phyloP scores from a whole-genome alignment of 2,113 vertebrate genomes.

The Opisthocomus hoazin region DNA sequence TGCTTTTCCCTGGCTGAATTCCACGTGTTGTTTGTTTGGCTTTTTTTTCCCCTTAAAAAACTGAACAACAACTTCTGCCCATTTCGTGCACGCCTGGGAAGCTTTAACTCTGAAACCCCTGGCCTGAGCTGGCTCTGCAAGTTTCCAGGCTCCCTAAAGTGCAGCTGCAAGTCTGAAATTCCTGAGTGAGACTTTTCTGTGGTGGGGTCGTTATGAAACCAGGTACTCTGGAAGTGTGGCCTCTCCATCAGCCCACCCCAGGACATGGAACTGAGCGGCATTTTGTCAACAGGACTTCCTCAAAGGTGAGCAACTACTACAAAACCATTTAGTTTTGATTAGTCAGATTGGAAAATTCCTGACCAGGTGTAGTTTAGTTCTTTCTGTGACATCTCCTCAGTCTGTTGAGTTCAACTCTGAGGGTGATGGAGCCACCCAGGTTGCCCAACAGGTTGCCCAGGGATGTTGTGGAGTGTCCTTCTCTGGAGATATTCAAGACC shows the following conservation, averaged over 20 bases:
- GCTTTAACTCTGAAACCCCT: background rate
- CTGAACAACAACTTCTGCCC: background rate
- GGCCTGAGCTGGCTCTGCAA: background rate
- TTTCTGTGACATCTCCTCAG: background rate
- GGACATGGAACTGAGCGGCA: background rate
- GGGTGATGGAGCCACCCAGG: no score
- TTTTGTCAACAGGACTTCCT: background rate
- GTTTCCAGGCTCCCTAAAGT: background rate
- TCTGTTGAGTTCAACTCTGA: background rate
- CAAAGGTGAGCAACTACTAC: background rate
- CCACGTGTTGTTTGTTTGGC: rapidly evolving
- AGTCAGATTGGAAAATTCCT: background rate
- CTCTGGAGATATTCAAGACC: no score
- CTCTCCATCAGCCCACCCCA: background rate
- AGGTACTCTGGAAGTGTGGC: background rate
- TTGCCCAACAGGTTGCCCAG: no score
- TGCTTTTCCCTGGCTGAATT: background rate
- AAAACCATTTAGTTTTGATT: background rate
- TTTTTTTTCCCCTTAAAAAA: background rate
- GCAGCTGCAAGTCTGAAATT: background rate
- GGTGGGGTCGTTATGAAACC: background rate
- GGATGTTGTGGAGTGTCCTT: no score
- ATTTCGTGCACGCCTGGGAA: background rate
- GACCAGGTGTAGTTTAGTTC: background rate
- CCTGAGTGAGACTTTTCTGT: background rate